Percentiles rank a stretch among this genome's conserved stretches.
phyloP scores from a whole-genome alignment of 2,113 vertebrate genomes.

The Ophthalmolycus amberensis region DNA sequence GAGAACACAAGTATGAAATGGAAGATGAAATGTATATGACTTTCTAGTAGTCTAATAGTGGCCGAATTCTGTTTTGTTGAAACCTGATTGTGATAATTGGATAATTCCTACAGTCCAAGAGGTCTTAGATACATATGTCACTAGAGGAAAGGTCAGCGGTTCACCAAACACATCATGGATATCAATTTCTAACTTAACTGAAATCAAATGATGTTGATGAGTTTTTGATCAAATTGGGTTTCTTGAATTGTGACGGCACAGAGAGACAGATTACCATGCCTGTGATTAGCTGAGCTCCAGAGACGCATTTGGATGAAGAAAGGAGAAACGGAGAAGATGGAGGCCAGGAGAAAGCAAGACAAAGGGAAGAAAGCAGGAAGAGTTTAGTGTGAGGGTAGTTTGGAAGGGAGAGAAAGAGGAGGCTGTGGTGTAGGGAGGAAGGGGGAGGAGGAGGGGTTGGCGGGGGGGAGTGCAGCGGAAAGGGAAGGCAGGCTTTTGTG shows the following conservation, averaged over 20 bases:
- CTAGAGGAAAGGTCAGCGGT: not conserved
- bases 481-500: conserved; percentile 39
- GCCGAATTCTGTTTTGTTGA: not conserved
- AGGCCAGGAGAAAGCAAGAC: conserved; percentile 8
- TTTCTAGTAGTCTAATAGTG: not conserved
- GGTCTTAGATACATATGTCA: not conserved
- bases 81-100: not conserved
- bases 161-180: not conserved
- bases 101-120: not conserved
- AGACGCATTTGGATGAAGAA: too few relatives aligned
- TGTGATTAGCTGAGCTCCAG: not conserved
- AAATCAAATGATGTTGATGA: not conserved
- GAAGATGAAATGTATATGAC: not conserved
- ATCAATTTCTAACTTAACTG: not conserved
- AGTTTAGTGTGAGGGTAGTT: not conserved
- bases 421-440: not conserved
- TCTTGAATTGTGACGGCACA: not conserved
- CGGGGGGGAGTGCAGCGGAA: not conserved
- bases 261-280: not conserved
- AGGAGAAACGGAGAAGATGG: not conserved
- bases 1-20: not conserved
- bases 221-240: not conserved
- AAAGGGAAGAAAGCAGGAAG: not conserved
- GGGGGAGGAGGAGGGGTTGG: not conserved
- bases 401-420: not conserved